Base-by-base conservation (phyloP, 2,113 vertebrate genomes). In the Oncorhynchus keta region DNA sequence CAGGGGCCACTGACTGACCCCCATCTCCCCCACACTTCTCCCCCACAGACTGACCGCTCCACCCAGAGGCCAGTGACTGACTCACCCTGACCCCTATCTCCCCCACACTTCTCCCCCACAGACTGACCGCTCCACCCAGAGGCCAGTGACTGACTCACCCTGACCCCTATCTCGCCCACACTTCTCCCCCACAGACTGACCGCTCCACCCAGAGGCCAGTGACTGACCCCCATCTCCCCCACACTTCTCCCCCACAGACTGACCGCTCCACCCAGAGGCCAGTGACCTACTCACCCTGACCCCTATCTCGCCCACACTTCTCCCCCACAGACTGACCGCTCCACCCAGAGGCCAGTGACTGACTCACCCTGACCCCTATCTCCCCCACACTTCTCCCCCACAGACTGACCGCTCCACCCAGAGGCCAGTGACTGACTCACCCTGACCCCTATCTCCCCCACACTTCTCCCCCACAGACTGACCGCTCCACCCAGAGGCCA, bases 231-330 rank as follows among this genome's bases (percentile, higher is more conserved):
- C 1, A 39, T 39, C 35, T 39, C 0, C 35, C 35, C 83, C 79
- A 80, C 72, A 77, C 74, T 76, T 62, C 24, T 26, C 24, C 24
- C 24, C 24, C 24, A 1, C 24, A 26, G 49, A 18, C 49, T 16
- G 39, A 45, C 39, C 39, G 8, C 8, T 45, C 39, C 8, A 45
- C 39, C 39, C 71, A 45, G 39, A 7, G 0, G 39, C 39, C 35
- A 9, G 7, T 24, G 72, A 8, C 35, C 20, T 70, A 35, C 32
- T 6, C 5, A 35, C 32, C 5, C 32, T 51, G 49, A 16, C 49
- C 49, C 35, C 35, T 1, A 39, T 39, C 35, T 24, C 24, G 1
- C 24, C 24, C 24, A 24, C 35, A 26, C n/a, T n/a, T n/a, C n/a
- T 24, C 24, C 24, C 24, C 24, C 24, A 24, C 35, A 26, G 26